Base-by-base conservation (phyloP, 2,797 vertebrate genomes). In the Chelon auratus region DNA sequence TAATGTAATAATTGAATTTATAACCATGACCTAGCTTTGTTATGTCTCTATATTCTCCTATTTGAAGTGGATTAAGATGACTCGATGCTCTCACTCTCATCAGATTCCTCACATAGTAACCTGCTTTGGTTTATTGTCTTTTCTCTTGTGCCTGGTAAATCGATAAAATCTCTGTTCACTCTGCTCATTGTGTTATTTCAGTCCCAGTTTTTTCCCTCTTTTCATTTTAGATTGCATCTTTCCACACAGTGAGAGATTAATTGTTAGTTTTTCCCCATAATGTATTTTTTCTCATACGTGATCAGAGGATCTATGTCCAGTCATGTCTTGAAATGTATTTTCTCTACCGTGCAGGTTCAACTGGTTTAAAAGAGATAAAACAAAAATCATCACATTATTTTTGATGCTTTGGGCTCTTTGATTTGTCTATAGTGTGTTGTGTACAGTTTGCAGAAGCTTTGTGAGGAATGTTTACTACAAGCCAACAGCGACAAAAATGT, bases 1-100 rank as follows among this genome's bases (percentile, higher is more conserved):
- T 67, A 82, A 83, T 80, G 76, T 81, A 76, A 75, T 55, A 36
- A 58, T 58, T 67, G 71, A 77, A 79, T 83, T 84, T 77, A 78
- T 57, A 86, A 78, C 68, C 8, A 1, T 83, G 89, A 84, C 90
- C 87, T 48, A 84, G 52, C 86, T 88, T 77, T 78, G 68, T 82
- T 86, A 72, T 51, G 47, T 82, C 58, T 66, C 61, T 14, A 14
- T 58, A 58, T 65, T 69, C n/a, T 58, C 43, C 52, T 53, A 22
- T 76, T 72, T 42, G 14, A 62, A 67, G 47, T 43, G 37, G 48
- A 45, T 60, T 30, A 72, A 33, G 53, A 66, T 39, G 15, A 68
- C 67, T 51, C 5, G 11, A 65, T 13, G 43, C 24, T 55, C 39
- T 48, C 5, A 6, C 55, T 22, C 14, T 30, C 12, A n/a, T 68